Percentiles rank a stretch among this genome's conserved stretches.
Evolutionary conservation across 2,888 invertebrate species (phyloP).

Genomic region (Caenorhabditis sp.): DNA sequence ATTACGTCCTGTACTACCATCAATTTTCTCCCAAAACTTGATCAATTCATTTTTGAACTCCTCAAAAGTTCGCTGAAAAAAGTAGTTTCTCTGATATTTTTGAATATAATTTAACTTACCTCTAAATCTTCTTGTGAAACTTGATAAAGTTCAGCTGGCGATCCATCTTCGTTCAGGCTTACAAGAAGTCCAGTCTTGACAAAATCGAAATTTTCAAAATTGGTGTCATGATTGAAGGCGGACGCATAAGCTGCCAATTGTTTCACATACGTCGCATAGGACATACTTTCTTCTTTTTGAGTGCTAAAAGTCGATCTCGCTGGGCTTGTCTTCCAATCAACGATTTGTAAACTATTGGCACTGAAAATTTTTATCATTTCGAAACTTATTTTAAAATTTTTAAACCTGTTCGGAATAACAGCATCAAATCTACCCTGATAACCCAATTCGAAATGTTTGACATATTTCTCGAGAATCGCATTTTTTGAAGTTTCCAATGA

Average conservation of each 20-base stretch:
- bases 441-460: constrained; percentile 22
- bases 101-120: neutral
- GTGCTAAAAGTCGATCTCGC: constrained; percentile 22
- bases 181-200: constrained; percentile 17
- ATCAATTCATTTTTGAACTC: constrained; percentile 15
- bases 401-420: constrained; percentile 20
- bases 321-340: constrained; percentile 36
- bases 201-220: constrained; percentile 8
- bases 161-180: constrained; percentile 30
- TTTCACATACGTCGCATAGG: constrained; percentile 15
- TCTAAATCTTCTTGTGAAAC: constrained; percentile 9
- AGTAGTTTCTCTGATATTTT: neutral
- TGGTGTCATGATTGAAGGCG: constrained; percentile 26
- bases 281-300: constrained; percentile 26
- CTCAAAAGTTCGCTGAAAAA: constrained; percentile 4
- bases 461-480: constrained; percentile 14
- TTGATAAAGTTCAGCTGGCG: constrained; percentile 23
- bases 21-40: constrained; percentile 21
- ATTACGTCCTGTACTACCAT: neutral
- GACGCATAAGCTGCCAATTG: constrained; percentile 38
- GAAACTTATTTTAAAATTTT: constrained; percentile 3
- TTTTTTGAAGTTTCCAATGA: constrained; percentile 15
- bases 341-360: constrained; percentile 11
- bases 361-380: neutral
- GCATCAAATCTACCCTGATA: constrained; percentile 43